phyloP scores from a whole-genome alignment of 2,797 vertebrate genomes.

The Rachycentron canadum region DNA sequence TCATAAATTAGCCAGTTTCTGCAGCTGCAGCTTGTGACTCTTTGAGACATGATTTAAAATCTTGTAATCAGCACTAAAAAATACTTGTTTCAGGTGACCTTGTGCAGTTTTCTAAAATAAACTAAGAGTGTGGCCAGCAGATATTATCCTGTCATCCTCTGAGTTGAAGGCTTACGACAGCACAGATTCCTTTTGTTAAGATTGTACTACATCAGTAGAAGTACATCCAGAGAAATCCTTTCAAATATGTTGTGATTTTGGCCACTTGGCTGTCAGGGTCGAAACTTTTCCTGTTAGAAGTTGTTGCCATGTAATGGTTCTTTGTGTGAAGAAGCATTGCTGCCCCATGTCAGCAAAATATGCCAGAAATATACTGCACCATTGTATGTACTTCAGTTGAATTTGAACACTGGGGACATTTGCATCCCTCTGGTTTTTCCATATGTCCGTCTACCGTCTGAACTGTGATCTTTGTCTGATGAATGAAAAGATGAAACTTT shows the following conservation, averaged over 20 bases:
- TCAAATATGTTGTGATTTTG: neutral
- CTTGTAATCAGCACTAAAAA: constrained; percentile 9
- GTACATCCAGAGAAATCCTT: neutral
- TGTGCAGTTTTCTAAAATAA: constrained; percentile 1
- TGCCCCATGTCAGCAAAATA: constrained; percentile 22
- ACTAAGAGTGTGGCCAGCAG: constrained; percentile 18
- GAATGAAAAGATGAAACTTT: constrained; percentile 51
- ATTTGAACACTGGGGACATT: constrained; percentile 29
- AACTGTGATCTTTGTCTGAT: constrained; percentile 44
- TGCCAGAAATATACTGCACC: constrained; percentile 43
- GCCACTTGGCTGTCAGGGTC: neutral
- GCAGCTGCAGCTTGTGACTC: constrained; percentile 7
- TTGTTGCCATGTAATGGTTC: constrained; percentile 26
- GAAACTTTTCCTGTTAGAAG: constrained; percentile 12
- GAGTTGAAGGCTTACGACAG: neutral
- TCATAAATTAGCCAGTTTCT: constrained; percentile 11
- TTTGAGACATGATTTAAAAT: constrained; percentile 6
- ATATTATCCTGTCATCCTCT: neutral
- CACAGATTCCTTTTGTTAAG: neutral
- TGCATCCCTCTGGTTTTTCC: constrained; percentile 21
- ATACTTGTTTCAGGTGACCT: constrained; percentile 23
- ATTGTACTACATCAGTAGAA: neutral
- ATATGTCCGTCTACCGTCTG: constrained; percentile 22
- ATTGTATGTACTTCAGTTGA: constrained; percentile 23
- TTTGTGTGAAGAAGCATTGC: constrained; percentile 25